Base-by-base conservation (phyloP, 92 coral and sea anemone species). In the Zoanthus sociatus region DNA sequence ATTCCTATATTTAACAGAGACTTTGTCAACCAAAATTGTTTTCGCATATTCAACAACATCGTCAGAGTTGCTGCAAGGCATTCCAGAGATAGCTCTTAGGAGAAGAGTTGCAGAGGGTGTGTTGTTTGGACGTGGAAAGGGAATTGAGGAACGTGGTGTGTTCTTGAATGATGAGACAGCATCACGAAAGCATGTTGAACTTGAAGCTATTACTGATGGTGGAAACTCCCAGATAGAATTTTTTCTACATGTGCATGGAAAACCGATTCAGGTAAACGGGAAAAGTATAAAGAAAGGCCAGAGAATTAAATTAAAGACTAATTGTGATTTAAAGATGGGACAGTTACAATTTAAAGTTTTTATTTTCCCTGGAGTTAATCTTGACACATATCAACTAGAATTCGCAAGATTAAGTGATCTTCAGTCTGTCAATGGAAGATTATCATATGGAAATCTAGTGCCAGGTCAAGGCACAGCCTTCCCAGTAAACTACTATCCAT, bases 131-230 rank as follows among this genome's bases (percentile, higher is more conserved):
- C 85, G 85, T 46, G 60, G 85, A 20, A 50, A 45, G 37, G 85
- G 63, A 1, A 20, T 81, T 3, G 85, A 81, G 58, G 46, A 45
- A 12, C 73, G n/a, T 47, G 85, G 85, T 64, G 85, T 81, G 31
- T 81, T 67, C 45, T 81, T 81, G 46, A 81, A 81, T 16, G 85
- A 66, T 21, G 73, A 67, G 7, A 81, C 85, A 11, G 85, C 85
- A 1, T 81, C 85, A 81, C 64, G 85, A 81, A 21, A 3, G 26
- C 85, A 81, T 81, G 10, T 81, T 7, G 60, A 81, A 21, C 85
- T 81, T n/a, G 53, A 21, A 21, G 85, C 85, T 12, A 30, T 20
- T 20, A 26, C 26, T 26, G 26, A 46, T 45, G 45, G 16, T 46
- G 85, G 51, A 26, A 44, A 66, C 70, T 66, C 85, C 1, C 75